Conservation (phyloP, 2,797 vertebrate species). For the Brotula barbata region DNA sequence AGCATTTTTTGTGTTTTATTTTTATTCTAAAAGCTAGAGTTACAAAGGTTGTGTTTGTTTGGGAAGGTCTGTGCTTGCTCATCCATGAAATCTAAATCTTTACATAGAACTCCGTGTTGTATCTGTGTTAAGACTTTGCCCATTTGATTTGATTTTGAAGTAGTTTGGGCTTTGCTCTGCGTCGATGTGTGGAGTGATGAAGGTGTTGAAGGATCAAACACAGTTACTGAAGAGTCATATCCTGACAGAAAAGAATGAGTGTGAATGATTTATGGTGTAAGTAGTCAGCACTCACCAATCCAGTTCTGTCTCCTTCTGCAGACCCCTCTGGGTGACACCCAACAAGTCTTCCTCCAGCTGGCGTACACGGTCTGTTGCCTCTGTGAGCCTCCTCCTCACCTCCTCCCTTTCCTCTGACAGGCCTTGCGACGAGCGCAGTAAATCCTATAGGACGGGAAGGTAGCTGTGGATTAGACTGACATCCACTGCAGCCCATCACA, state of each 20-base stretch:
- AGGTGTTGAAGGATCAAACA: conserved; percentile 24
- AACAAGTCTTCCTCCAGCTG: conserved; percentile 91
- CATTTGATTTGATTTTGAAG: not conserved
- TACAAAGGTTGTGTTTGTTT: not conserved
- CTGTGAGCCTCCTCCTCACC: conserved; percentile 83
- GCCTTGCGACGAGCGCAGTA: conserved; percentile 81
- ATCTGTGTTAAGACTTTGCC: not conserved
- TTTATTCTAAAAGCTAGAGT: too few species aligned
- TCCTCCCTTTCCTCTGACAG: conserved; percentile 88
- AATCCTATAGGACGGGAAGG: conserved; percentile 66
- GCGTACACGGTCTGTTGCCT: conserved; percentile 84
- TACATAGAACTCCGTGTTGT: not conserved
- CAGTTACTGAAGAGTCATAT: conserved; percentile 11
- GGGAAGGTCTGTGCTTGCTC: not conserved
- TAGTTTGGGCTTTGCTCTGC: not conserved
- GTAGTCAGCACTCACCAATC: conserved; percentile 83
- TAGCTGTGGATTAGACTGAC: conserved; percentile 34
- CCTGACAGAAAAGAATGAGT: conserved; percentile 1
- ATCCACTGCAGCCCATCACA: conserved; percentile 18
- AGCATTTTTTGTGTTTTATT: too few species aligned
- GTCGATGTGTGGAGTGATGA: conserved; percentile 18
- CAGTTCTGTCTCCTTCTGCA: conserved; percentile 94
- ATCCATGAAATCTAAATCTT: not conserved
- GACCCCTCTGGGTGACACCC: conserved; percentile 88
- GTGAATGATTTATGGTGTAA: conserved; percentile 22